phyloP scores from a whole-genome alignment of 2,797 vertebrate species.

The Neosilurus hyrtlii region DNA sequence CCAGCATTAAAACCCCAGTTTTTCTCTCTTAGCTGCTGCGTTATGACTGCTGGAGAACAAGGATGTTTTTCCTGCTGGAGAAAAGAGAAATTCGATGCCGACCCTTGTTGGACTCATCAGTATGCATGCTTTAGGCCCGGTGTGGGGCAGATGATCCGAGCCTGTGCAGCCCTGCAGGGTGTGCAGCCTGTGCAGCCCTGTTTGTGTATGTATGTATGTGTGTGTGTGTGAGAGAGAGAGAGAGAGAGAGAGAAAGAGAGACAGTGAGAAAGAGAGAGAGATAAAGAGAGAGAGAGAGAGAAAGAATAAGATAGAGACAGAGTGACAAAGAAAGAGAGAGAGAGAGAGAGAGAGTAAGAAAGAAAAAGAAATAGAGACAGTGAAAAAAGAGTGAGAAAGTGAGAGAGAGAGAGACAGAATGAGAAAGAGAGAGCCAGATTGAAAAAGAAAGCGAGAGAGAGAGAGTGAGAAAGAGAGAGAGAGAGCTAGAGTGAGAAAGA shows the following conservation, averaged over 20 bases:
- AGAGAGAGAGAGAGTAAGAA: background rate
- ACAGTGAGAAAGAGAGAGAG: no score
- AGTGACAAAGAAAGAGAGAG: background rate
- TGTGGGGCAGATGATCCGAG: constrained; percentile 2
- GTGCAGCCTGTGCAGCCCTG: constrained; percentile 4
- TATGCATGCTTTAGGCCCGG: constrained; percentile 16
- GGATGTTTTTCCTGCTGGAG: background rate
- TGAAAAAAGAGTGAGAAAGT: background rate
- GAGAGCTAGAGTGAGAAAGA: no score
- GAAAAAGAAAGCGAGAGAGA: no score
- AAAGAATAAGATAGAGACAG: no score
- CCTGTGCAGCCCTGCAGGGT: constrained; percentile 7
- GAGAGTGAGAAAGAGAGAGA: no score
- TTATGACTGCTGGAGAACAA: background rate
- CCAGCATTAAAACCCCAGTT: background rate
- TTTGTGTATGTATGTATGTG: background rate
- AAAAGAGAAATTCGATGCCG: constrained; percentile 2
- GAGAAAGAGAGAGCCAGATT: no score
- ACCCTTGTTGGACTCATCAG: constrained; percentile 25
- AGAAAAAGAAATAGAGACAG: no score
- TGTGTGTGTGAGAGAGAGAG: no score
- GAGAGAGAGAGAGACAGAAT: background rate
- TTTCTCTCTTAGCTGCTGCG: background rate
- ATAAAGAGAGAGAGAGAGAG: no score
- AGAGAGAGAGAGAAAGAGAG: no score